Evolutionary conservation across 1,140 invertebrate species (phyloP), one percentile per base, ranked within the genome.

Genomic region (Drosophila lacertosa): DNA sequence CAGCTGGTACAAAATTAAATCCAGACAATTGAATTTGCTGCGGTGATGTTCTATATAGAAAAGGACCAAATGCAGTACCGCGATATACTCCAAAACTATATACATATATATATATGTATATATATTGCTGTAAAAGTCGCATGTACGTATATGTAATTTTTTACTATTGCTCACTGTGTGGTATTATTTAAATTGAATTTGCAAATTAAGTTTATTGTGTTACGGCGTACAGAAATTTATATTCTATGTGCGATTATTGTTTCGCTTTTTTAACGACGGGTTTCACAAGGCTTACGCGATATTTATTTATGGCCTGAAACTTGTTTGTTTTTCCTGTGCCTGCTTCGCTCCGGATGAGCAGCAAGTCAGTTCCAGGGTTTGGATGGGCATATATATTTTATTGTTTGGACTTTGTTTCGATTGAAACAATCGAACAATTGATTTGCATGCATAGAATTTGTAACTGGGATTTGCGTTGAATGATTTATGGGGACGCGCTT

Each of bases 121-220:
- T 39, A 66, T 20, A 53, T 58, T 63, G 26, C 18, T 24, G 35
- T 48, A 44, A 50, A 20, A 48, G 3, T 16, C 4, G 24, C 4
- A 37, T 53, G 18, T n/a, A 47, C 44, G 22, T 11, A 53, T 37
- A 66, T 40, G 32, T 20, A 40, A 22, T 73, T 82, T 84, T 74
- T 47, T 58, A 33, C 32, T 29, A 42, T 29, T 40, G 39, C 33
- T 39, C 42, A 20, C 39, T 69, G 51, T 51, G 45, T 40, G 48
- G 74, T 66, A 88, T 86, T 86, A 88, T 86, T 86, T 81, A 82
- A 86, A 86, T 86, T 86, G 81, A 81, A 88, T 86, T 86, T 88
- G 64, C 65, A 86, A 86, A 86, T 86, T 88, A 88, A 88, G 66
- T 86, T 81, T 84, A 86, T 86, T 86, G 77, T 88, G 48, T 68